These are phyloP conservation scores for Eupeodes luniger DNA, from an alignment of 2,888 invertebrate species.

Conservation along the genomic window DNA sequence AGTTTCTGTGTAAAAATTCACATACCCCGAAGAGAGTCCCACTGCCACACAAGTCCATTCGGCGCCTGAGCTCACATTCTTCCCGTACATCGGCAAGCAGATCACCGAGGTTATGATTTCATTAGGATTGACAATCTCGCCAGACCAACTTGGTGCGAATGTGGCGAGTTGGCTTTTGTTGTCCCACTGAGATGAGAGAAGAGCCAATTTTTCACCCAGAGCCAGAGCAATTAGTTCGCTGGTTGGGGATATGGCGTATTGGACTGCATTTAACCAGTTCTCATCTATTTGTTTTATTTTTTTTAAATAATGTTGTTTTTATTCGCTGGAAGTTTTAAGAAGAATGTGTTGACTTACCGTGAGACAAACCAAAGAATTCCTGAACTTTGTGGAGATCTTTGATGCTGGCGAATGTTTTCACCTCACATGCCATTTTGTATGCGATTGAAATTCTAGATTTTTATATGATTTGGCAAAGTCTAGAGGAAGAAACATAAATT, in stretches of 20 bases:
- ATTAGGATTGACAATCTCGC: conserved; percentile 85
- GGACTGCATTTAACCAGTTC: conserved; percentile 89
- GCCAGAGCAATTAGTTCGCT: conserved; percentile 89
- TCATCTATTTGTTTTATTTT: conserved; percentile 81
- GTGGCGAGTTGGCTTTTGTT: conserved; percentile 82
- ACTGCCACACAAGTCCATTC: conserved; percentile 97
- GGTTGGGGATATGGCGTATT: conserved; percentile 89
- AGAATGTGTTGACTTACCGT: conserved; percentile 79
- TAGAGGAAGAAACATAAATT: conserved; percentile 51
- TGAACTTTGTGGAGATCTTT: conserved; percentile 86
- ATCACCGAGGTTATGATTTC: conserved; percentile 84
- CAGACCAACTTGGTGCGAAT: conserved; percentile 86
- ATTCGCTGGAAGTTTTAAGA: neutral
- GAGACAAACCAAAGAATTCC: conserved; percentile 86
- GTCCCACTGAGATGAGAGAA: conserved; percentile 88
- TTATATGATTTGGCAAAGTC: neutral
- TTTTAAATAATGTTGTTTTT: neutral
- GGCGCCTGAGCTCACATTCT: conserved; percentile 86
- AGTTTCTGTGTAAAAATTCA: conserved; percentile 95
- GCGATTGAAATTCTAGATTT: neutral
- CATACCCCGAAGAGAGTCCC: conserved; percentile 93
- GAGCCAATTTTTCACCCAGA: conserved; percentile 87
- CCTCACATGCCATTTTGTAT: conserved; percentile 85
- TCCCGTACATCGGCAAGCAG: conserved; percentile 85
- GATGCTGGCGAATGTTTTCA: conserved; percentile 87